These are phyloP conservation scores for Bombus balteatus DNA, from an alignment of 1,140 invertebrate genomes.

Conservation along the genomic window DNA sequence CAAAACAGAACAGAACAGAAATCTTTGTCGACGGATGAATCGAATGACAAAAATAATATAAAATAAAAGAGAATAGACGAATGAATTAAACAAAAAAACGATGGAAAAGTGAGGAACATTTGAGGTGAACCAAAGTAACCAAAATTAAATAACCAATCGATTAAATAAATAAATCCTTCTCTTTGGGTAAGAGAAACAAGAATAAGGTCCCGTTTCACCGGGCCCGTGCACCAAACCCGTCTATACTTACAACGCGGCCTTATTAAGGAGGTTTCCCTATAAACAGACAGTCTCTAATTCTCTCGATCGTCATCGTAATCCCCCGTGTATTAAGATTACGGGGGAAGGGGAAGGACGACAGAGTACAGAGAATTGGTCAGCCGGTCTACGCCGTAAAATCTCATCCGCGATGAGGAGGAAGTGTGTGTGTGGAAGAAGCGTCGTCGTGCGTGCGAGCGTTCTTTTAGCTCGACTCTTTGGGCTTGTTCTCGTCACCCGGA, in stretches of 20 bases:
- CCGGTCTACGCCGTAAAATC: slow-evolving; percentile 61
- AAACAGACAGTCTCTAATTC: slow-evolving; percentile 71
- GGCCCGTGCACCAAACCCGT: slow-evolving; percentile 78
- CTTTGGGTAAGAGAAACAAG: slow-evolving; percentile 54
- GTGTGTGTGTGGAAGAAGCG: slow-evolving; percentile 52
- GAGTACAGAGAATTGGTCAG: slow-evolving; percentile 41
- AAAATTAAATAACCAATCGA: slow-evolving; percentile 32
- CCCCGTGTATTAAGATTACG: slow-evolving; percentile 25
- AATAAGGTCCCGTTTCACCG: slow-evolving; percentile 65
- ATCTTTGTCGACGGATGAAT: background rate
- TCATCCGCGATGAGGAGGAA: slow-evolving; percentile 59
- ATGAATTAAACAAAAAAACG: background rate
- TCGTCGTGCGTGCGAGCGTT: slow-evolving; percentile 51
- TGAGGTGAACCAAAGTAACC: background rate
- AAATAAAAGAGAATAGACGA: background rate
- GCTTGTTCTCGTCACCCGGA: slow-evolving; percentile 70
- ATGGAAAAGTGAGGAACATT: slow-evolving; percentile 1
- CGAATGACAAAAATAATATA: background rate
- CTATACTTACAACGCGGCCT: slow-evolving; percentile 81
- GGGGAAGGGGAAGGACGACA: slow-evolving; percentile 27
- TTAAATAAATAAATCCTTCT: slow-evolving; percentile 57
- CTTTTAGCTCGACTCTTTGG: slow-evolving; percentile 74
- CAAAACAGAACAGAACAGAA: background rate
- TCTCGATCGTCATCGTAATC: slow-evolving; percentile 40
- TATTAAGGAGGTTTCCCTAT: slow-evolving; percentile 67